Percentiles rank a stretch among this genome's conserved stretches.
phyloP scores from a whole-genome alignment of 2,888 invertebrate genomes.

The Mythimna ferrago region DNA sequence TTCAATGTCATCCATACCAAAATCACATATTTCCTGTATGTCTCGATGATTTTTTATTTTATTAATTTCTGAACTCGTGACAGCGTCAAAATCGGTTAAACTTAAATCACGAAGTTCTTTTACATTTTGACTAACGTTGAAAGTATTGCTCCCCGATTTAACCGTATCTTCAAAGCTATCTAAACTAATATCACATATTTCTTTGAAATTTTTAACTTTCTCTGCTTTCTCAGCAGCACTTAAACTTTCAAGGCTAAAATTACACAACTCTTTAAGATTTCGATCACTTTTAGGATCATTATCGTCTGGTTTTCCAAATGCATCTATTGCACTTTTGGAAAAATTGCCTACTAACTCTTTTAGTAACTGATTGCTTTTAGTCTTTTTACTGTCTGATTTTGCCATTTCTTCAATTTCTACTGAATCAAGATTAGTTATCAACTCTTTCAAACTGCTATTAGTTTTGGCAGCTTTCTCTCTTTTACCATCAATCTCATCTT shows the following conservation, averaged over 20 bases:
- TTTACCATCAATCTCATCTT: slow-evolving; percentile 4
- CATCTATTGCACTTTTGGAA: not conserved
- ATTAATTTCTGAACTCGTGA: slow-evolving; percentile 9
- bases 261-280: slow-evolving; percentile 23
- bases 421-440: not conserved
- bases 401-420: not conserved
- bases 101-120: slow-evolving; percentile 32
- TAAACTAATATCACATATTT: slow-evolving; percentile 39
- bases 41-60: slow-evolving; percentile 3
- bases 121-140: slow-evolving; percentile 12
- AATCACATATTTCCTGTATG: slow-evolving; percentile 44
- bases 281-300: not conserved
- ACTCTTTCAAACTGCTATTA: slow-evolving; percentile 22
- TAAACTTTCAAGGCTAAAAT: slow-evolving; percentile 11
- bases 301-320: slow-evolving; percentile 10
- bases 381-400: not conserved
- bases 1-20: slow-evolving; percentile 16
- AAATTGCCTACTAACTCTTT: slow-evolving; percentile 14
- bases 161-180: slow-evolving; percentile 21
- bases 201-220: slow-evolving; percentile 26
- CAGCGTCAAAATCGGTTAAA: slow-evolving; percentile 28
- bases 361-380: not conserved
- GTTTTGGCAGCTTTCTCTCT: not conserved
- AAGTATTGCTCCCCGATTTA: slow-evolving; percentile 5
- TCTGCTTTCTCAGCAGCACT: slow-evolving; percentile 3